These are phyloP conservation scores for Otocyon megalotis DNA, from an alignment of 2,113 vertebrate genomes.

Conservation along the genomic window DNA sequence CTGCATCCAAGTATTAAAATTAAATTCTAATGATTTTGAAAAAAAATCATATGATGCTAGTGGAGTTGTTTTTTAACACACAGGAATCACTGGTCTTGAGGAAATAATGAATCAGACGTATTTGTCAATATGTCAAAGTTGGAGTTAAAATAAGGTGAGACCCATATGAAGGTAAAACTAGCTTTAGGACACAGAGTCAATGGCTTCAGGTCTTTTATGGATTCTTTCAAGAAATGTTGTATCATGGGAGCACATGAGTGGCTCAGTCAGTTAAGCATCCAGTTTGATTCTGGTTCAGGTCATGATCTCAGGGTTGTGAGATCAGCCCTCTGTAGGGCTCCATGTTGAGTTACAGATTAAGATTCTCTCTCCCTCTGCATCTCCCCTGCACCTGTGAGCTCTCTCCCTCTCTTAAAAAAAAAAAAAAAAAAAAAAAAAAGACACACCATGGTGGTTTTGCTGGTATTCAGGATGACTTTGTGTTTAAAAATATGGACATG, in stretches of 20 bases:
- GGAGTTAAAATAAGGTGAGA: not conserved
- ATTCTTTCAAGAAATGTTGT: not conserved
- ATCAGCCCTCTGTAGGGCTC: not conserved
- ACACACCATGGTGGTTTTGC: too few relatives aligned
- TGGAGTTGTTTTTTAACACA: not conserved
- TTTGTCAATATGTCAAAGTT: not conserved
- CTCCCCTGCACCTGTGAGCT: too few relatives aligned
- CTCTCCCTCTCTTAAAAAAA: not conserved
- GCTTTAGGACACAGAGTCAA: not conserved
- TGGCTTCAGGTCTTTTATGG: not conserved
- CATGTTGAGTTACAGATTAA: not conserved
- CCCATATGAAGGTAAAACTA: not conserved
- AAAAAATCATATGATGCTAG: not conserved
- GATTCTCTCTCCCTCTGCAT: not conserved
- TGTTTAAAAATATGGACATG: not conserved
- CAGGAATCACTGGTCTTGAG: not conserved
- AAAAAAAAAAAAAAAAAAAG: not conserved
- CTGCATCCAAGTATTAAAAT: not conserved
- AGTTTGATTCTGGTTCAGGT: not conserved
- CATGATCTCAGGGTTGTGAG: not conserved
- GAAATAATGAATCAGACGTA: not conserved
- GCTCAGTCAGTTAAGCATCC: not conserved
- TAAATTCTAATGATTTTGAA: not conserved
- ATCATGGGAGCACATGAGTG: not conserved
- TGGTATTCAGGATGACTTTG: not conserved